These are phyloP conservation scores for Hypsopygia costalis DNA, from an alignment of 2,888 invertebrate species.

Conservation along the genomic window DNA sequence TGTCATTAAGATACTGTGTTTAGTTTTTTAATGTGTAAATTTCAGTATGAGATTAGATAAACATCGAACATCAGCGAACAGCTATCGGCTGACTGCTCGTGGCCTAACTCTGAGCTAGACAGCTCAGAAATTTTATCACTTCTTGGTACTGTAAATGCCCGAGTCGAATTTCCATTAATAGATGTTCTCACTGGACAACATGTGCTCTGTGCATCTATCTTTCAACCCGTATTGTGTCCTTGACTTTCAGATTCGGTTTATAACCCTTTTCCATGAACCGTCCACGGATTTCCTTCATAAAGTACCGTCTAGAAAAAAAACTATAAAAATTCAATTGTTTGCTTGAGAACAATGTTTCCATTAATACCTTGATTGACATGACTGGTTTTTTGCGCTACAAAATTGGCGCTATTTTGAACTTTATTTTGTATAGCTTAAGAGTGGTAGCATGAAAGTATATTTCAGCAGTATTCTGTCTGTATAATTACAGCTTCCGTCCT, in stretches of 20 bases:
- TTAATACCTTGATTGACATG: background rate
- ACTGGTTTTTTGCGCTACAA: background rate
- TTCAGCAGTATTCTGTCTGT: conserved; percentile 18
- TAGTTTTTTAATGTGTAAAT: too few relatives aligned
- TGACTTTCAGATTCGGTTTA: background rate
- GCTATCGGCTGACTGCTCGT: too few relatives aligned
- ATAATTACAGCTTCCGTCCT: conserved; percentile 54
- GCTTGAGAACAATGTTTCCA: conserved; percentile 15
- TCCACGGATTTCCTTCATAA: conserved; percentile 2
- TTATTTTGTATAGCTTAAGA: background rate
- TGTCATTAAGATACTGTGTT: too few relatives aligned
- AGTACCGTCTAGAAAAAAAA: background rate
- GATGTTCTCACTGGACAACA: too few relatives aligned
- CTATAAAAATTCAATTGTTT: conserved; percentile 14
- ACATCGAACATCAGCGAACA: too few relatives aligned
- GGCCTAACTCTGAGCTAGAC: too few relatives aligned
- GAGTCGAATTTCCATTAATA: too few relatives aligned
- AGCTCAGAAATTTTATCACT: too few relatives aligned
- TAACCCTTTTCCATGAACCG: background rate
- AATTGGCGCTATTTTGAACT: background rate
- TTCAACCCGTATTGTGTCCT: too few relatives aligned
- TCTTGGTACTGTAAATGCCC: too few relatives aligned
- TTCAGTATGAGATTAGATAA: too few relatives aligned
- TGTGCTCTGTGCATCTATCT: too few relatives aligned
- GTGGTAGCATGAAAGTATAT: conserved; percentile 16